Base-by-base conservation (phyloP, 2,888 invertebrate genomes). In the Diaphora mendica region DNA sequence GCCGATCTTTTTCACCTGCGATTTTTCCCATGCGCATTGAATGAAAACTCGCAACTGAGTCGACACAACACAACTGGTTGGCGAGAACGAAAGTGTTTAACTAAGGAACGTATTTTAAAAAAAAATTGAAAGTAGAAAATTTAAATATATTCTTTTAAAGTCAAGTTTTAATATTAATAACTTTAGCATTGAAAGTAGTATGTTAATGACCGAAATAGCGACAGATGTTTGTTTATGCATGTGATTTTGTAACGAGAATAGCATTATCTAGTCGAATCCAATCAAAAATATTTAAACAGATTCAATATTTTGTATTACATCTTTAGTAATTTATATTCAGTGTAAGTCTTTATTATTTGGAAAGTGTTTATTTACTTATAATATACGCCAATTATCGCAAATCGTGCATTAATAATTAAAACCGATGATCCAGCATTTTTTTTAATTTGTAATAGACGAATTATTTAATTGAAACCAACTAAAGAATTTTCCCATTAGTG, bases 21-120 rank as follows among this genome's bases (percentile, higher is more conserved):
- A 80, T 75, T 81, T 87, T 91, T 90, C 91, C 88, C 91, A 90
- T 87, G 86, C 71, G 74, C 77, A 26, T 65, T 80, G 79, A 83
- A 82, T 82, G 75, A 82, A 84, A 84, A 82, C 74, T 73, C 70
- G 67, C 77, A 76, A 76, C 70, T 64, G 15, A 26, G 13, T 65
- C 74, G 70, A 70, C 71, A 78, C 77, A 70, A 71, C 77, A 75
- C 77, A 78, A 81, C 84, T 75, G 77, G 79, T 81, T 83, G 77
- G 81, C 77, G 86, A 89, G 86, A 91, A 89, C 78, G 91, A 91
- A 92, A 91, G 93, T 90, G 85, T 84, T 78, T 74, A 70, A 80
- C 73, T 66, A 74, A 73, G 71, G 66, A 72, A 76, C 65, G 42
- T 78, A 72, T 35, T 39, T 66, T n/a, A n/a, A 65, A 51, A 68